These are phyloP conservation scores for Rhinatrema bivittatum DNA, from an alignment of 2,797 vertebrate genomes.

Conservation along the genomic window DNA sequence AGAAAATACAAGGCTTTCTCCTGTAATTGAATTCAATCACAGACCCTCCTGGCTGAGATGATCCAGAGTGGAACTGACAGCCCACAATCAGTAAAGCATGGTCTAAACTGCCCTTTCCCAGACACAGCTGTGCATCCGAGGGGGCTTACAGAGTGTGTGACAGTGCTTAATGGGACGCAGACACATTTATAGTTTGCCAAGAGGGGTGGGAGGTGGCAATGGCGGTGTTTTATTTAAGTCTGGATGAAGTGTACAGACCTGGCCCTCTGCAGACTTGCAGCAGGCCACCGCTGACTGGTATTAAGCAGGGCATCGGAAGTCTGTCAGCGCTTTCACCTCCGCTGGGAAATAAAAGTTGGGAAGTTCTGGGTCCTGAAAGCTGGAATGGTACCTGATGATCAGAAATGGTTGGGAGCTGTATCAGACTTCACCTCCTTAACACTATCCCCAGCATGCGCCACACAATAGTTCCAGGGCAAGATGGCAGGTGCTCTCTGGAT, in stretches of 20 bases:
- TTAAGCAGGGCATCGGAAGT: not conserved
- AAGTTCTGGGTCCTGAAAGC: too few relatives aligned
- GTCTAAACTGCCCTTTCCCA: too few relatives aligned
- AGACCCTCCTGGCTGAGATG: not conserved
- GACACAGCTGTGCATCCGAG: constrained; percentile 26
- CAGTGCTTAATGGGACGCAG: constrained; percentile 21
- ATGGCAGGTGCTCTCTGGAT: too few relatives aligned
- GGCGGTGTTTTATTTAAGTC: not conserved
- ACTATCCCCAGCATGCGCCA: too few relatives aligned
- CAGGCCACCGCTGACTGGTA: not conserved
- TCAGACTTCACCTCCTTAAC: too few relatives aligned
- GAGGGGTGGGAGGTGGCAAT: not conserved
- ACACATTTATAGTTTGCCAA: constrained; percentile 13
- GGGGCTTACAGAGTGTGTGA: constrained; percentile 29
- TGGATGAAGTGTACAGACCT: constrained; percentile 6
- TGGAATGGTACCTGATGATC: too few relatives aligned
- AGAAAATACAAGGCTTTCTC: constrained; percentile 42
- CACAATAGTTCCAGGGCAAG: too few relatives aligned
- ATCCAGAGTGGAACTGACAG: constrained; percentile 33
- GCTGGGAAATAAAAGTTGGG: too few relatives aligned
- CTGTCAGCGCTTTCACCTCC: too few relatives aligned
- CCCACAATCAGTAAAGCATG: constrained; percentile 30
- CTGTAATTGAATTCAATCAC: constrained; percentile 29
- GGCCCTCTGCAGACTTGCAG: not conserved
- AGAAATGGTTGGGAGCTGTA: too few relatives aligned